Base-by-base conservation (phyloP, 92 coral and sea anemone species). In the Bergia puertoricense region DNA sequence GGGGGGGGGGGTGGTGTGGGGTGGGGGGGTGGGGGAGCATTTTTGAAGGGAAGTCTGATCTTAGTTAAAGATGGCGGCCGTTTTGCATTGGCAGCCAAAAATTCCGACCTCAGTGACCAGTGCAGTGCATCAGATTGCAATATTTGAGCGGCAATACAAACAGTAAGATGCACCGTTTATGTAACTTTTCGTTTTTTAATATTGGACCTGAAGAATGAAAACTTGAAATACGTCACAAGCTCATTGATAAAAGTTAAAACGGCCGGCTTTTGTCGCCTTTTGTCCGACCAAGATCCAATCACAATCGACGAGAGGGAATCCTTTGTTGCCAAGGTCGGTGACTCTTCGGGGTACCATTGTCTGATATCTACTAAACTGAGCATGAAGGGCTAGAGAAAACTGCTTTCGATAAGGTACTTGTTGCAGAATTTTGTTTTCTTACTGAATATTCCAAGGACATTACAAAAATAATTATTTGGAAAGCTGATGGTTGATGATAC, bases 271-370 rank as follows among this genome's bases (percentile, higher is more conserved):
- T 84, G 87, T 84, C 41, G 77, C n/a, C 14, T 14, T 78, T 80
- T 57, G 48, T 37, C 59, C 59, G 16, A 54, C 45, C 0, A 37
- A 37, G 39, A 8, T 14, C 87, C 87, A 83, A 83, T 83, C 87
- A 69, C 78, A 67, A 44, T 46, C 78, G 23, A 36, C 3, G 8
- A 68, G 79, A 14, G 66, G 71, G 36, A 69, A 83, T 83, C 87
- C 87, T 83, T 83, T 71, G 87, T 83, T 73, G 77, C 66, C 77
- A 83, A 42, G 87, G 43, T 44, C 87, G n/a, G 8, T 5, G 38
- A 23, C 9, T 42, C 11, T 42, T 37, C 77, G 45, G 77, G 30
- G 14, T 13, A 2, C 56, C 1, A 11, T 50, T 75, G 43, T 75
- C 46, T 39, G 51, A 51, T 16, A 18, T 30, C 30, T 74, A 6